Evolutionary conservation across 2,113 vertebrate species (phyloP).

Genomic region (Apodemus speciosus): DNA sequence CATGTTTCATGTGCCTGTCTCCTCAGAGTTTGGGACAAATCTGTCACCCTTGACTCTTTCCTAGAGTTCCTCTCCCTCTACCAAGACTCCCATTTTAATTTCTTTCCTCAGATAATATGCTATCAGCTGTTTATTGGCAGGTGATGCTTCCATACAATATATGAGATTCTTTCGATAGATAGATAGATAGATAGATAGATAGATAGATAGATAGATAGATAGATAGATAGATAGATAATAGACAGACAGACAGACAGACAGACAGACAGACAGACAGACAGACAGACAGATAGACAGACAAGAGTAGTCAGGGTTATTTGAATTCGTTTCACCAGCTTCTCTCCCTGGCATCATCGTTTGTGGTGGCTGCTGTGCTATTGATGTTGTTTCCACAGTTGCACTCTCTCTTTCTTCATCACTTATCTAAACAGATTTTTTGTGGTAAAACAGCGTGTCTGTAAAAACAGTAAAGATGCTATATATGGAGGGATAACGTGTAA

Average conservation of each 20-base stretch:
- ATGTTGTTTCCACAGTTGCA: neutral
- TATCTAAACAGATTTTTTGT: neutral
- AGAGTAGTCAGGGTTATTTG: neutral
- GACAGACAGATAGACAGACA: neutral
- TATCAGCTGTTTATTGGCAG: no score
- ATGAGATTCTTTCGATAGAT: no score
- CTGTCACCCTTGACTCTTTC: no score
- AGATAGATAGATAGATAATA: neutral
- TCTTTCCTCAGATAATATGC: no score
- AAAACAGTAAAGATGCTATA: neutral
- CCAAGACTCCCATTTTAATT: no score
- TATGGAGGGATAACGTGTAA: neutral
- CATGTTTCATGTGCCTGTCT: no score
- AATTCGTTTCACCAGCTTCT: neutral
- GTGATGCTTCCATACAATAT: no score
- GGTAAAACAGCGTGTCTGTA: neutral
- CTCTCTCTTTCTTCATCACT: neutral
- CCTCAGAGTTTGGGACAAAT: no score
- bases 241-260: neutral
- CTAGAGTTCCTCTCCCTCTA: no score
- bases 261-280: neutral
- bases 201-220: neutral
- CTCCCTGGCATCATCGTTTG: neutral
- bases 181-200: neutral
- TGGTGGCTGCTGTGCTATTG: neutral